Base-by-base conservation (phyloP, 2,888 invertebrate genomes). In the Drosophila melanosoma region DNA sequence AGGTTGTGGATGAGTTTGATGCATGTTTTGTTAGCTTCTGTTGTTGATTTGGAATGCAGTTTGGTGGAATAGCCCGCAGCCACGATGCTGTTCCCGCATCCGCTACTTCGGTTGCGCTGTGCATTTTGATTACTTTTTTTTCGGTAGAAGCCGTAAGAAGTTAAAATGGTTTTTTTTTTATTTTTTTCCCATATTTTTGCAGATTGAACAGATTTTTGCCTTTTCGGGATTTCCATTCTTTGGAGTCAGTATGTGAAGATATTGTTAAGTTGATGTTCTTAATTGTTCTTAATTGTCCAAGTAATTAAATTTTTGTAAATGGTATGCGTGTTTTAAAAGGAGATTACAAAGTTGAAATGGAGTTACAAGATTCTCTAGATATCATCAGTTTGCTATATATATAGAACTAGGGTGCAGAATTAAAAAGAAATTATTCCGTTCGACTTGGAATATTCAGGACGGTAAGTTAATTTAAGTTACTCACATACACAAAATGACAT, bases 21-120 rank as follows among this genome's bases (percentile, higher is more conserved):
- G 84, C 85, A 87, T 85, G 87, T 85, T 87, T 76, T 85, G 87
- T 85, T 81, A 90, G 90, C 90, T 90, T 90, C 90, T 90, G 90
- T 90, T 90, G 87, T 83, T 86, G 87, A 86, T 85, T 89, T 80
- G 83, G 86, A 87, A 89, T 84, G 83, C 84, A 84, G 88, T 86
- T 87, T 81, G 86, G 80, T 82, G 70, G 79, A 86, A 81, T 73
- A 63, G 80, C 86, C 77, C 60, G 57, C 29, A 69, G 84, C 82
- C 52, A 74, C 78, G 65, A 35, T 78, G 70, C 57, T 76, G 65
- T 74, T 77, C 60, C 70, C 84, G 74, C 82, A 79, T 79, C 76
- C 75, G 83, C 76, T 72, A 69, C 77, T 70, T 75, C 52, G 61
- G 59, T 58, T 68, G 53, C 69, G 51, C 74, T 87, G 74, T 77